Conservation (phyloP, 2,888 invertebrate genomes). For the Drosophila nigricruria region DNA sequence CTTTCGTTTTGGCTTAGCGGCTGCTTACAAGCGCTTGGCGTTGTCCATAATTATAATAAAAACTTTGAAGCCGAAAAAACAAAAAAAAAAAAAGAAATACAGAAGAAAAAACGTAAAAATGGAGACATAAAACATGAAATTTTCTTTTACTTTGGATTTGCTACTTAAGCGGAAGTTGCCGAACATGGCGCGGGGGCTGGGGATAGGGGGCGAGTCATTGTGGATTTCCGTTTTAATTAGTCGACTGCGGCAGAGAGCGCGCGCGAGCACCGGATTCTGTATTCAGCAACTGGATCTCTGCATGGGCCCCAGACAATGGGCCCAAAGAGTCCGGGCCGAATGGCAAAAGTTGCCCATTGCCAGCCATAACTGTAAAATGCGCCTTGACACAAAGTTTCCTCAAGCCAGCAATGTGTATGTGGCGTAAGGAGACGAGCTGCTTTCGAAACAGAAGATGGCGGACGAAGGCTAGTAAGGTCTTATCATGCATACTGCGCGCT, state of each 20-base stretch:
- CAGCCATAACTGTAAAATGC: conserved; percentile 78
- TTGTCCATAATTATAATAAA: conserved; percentile 66
- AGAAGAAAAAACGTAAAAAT: conserved; percentile 33
- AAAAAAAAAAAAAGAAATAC: conserved; percentile 29
- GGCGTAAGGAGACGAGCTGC: not conserved
- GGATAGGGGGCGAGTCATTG: conserved; percentile 52
- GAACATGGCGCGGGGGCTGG: not conserved
- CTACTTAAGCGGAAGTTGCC: conserved; percentile 70
- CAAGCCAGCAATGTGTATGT: conserved; percentile 18
- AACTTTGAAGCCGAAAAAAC: conserved; percentile 38
- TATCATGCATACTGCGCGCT: conserved; percentile 40
- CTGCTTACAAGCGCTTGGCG: conserved; percentile 72
- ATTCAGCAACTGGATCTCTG: conserved; percentile 60
- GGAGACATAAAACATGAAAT: conserved; percentile 70
- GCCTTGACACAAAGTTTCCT: conserved; percentile 76
- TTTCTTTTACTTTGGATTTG: conserved; percentile 73
- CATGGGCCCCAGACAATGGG: conserved; percentile 50
- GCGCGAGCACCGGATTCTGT: conserved; percentile 48
- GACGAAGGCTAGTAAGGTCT: conserved; percentile 22
- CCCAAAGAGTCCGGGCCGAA: conserved; percentile 45
- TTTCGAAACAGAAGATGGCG: conserved; percentile 1
- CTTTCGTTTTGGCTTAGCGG: conserved; percentile 58
- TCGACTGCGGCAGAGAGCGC: conserved; percentile 56
- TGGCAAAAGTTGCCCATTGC: conserved; percentile 74
- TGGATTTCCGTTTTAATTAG: conserved; percentile 81